Conservation (phyloP, 1,140 invertebrate genomes). For the Apis laboriosa region DNA sequence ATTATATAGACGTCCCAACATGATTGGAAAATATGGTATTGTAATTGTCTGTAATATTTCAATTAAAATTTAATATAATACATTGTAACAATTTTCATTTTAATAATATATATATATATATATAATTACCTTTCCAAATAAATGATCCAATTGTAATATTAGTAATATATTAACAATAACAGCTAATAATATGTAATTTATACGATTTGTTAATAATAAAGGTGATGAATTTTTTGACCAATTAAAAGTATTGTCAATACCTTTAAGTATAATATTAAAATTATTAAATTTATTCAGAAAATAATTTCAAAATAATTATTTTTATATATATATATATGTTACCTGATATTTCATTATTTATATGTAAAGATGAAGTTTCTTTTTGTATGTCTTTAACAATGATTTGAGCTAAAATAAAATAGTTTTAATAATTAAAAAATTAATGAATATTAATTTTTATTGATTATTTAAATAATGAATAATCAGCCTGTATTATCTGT, state of each 20-base stretch:
- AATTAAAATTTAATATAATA: background rate
- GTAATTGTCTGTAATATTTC: constrained; percentile 49
- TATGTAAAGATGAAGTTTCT: background rate
- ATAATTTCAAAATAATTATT: background rate
- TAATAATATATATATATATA: too few species aligned
- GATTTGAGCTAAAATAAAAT: background rate
- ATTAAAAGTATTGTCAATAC: background rate
- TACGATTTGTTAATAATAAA: constrained; percentile 52
- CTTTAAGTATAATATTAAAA: background rate
- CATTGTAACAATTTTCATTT: too few species aligned
- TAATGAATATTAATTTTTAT: background rate
- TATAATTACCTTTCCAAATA: constrained; percentile 69
- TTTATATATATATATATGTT: background rate
- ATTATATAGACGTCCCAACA: constrained; percentile 44
- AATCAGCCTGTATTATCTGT: too few species aligned
- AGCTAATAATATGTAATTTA: constrained; percentile 64
- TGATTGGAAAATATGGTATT: constrained; percentile 52
- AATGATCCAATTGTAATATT: constrained; percentile 60
- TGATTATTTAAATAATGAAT: too few species aligned
- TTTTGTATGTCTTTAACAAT: background rate
- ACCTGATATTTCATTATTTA: constrained; percentile 19
- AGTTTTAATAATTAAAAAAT: background rate
- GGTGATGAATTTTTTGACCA: background rate
- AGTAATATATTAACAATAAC: constrained; percentile 67
- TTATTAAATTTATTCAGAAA: background rate